These are phyloP conservation scores for Seira ritae DNA, from an alignment of 2,888 invertebrate species.

Conservation along the genomic window DNA sequence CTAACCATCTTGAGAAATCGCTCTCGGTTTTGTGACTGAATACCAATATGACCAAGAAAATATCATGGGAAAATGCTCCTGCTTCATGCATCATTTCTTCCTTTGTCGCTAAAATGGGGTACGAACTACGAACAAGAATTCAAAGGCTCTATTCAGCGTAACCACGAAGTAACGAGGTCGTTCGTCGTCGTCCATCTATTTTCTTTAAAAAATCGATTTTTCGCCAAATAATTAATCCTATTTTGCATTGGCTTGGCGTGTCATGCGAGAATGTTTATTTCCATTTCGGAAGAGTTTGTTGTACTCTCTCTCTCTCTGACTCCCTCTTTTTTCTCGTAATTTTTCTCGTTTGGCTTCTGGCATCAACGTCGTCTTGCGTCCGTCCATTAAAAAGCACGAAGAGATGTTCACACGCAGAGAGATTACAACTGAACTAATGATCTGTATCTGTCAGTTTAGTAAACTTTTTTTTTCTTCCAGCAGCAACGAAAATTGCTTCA, in stretches of 20 bases:
- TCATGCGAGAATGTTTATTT: too few species aligned
- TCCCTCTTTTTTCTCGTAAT: too few species aligned
- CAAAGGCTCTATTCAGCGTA: background rate
- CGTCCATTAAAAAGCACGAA: background rate
- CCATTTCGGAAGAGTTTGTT: too few species aligned
- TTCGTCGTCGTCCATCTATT: background rate
- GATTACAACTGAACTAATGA: background rate
- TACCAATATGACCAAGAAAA: too few species aligned
- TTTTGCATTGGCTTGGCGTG: background rate
- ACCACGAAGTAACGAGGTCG: background rate
- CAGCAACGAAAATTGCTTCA: background rate
- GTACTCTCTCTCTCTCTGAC: too few species aligned
- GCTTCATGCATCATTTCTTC: background rate
- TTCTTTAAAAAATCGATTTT: conserved; percentile 1
- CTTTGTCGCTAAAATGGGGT: background rate
- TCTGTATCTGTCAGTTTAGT: conserved; percentile 7
- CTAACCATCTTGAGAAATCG: too few species aligned
- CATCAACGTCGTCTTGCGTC: too few species aligned
- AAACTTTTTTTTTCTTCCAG: background rate
- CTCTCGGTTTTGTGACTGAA: too few species aligned
- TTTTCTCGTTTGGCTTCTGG: too few species aligned
- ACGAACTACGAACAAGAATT: too few species aligned
- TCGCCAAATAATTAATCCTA: background rate
- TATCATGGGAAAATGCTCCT: background rate
- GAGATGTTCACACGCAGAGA: background rate